These are phyloP conservation scores for Siderastrea siderea DNA, from an alignment of 92 coral and sea anemone species.

Conservation along the genomic window DNA sequence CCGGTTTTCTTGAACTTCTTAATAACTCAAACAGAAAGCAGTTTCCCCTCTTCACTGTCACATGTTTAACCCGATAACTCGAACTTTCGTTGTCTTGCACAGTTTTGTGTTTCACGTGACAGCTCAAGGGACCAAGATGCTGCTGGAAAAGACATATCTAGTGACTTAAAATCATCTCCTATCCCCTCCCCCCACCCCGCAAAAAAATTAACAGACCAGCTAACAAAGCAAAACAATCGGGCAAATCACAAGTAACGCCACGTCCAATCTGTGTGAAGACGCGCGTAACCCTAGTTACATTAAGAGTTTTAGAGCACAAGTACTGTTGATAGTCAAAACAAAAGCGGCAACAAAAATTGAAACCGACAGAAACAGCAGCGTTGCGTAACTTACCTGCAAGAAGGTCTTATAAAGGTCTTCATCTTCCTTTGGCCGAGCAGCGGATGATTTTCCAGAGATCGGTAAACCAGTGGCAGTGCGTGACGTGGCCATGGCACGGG, in stretches of 20 bases:
- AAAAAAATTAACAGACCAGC: no score
- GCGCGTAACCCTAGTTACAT: no score
- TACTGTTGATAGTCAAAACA: neutral
- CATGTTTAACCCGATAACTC: no score
- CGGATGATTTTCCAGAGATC: constrained; percentile 73
- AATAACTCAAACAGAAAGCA: no score
- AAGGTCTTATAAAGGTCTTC: constrained; percentile 90
- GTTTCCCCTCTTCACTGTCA: no score
- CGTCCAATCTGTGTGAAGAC: no score
- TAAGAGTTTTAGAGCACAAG: no score
- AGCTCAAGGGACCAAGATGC: neutral
- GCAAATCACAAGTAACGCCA: no score
- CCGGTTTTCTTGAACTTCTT: no score
- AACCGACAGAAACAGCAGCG: neutral
- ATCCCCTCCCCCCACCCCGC: no score
- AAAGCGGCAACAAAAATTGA: neutral
- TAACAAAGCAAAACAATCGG: no score
- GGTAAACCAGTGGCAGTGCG: constrained; percentile 94
- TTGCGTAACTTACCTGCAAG: constrained; percentile 79
- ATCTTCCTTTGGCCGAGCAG: constrained; percentile 64
- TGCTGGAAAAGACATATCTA: neutral
- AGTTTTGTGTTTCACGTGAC: neutral
- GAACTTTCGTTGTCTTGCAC: neutral
- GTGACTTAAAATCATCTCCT: neutral
- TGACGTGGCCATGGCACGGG: constrained; percentile 95